phyloP scores from a whole-genome alignment of 92 coral and sea anemone species.

The Micromussa lordhowensis region DNA sequence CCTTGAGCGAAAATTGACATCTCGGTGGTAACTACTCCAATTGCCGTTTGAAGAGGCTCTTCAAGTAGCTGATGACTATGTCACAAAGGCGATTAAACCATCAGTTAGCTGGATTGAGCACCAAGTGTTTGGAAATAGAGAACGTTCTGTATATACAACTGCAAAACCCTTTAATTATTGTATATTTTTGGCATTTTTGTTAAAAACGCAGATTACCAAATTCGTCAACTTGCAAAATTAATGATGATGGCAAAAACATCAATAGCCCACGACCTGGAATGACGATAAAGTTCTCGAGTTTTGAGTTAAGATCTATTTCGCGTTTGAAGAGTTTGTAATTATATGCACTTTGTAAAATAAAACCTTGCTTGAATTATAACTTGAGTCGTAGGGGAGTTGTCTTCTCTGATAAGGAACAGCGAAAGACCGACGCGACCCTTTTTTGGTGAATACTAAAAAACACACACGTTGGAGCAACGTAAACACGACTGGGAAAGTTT shows the following conservation, averaged over 20 bases:
- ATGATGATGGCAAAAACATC: conserved; percentile 2
- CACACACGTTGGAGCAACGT: neutral
- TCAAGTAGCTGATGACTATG: conserved; percentile 13
- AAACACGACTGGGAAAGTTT: neutral
- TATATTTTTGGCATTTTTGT: neutral
- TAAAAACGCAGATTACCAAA: neutral
- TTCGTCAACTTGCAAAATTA: neutral
- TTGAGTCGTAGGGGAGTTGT: neutral
- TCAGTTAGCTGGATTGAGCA: neutral
- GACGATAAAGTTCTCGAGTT: neutral
- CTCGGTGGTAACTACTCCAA: neutral
- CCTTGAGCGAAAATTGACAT: conserved; percentile 11
- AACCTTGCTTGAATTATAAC: conserved; percentile 15
- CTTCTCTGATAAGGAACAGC: neutral
- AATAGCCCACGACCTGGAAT: conserved; percentile 14
- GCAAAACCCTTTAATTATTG: neutral
- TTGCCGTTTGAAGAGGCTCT: neutral
- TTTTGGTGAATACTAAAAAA: neutral
- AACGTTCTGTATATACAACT: neutral
- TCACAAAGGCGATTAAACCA: conserved; percentile 11
- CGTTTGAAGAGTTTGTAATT: neutral
- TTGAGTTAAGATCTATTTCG: neutral
- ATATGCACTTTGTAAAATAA: conserved; percentile 29
- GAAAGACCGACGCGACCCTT: neutral
- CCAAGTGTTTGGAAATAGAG: neutral